A percentile compares a stretch with the other conserved stretches of the same genome.
phyloP scores from a whole-genome alignment of 2,888 invertebrate species.

The Lepidocyrtoides sp. region DNA sequence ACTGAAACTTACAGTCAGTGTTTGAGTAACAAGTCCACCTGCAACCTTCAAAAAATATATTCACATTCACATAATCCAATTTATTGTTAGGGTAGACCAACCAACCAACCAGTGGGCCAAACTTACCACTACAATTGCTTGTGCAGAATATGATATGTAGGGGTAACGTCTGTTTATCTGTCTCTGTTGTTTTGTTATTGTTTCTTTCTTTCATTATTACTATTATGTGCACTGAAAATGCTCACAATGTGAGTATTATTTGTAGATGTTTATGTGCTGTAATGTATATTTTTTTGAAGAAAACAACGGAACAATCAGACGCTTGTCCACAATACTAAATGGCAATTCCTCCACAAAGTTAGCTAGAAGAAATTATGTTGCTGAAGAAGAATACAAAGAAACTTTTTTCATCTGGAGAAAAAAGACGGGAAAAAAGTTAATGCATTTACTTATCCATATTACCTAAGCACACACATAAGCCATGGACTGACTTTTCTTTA shows the following conservation, averaged over 20 bases:
- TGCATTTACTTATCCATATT: constrained; percentile 26
- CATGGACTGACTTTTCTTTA: background rate
- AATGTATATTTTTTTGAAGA: background rate
- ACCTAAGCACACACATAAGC: background rate
- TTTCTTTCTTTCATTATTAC: background rate
- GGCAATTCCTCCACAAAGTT: constrained; percentile 57
- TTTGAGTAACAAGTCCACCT: constrained; percentile 47
- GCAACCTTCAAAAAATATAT: constrained; percentile 11
- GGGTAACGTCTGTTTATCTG: background rate
- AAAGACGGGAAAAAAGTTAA: constrained; percentile 1
- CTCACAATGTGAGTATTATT: background rate
- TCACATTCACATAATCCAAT: constrained; percentile 15
- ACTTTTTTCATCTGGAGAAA: constrained; percentile 65
- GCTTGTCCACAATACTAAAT: constrained; percentile 48
- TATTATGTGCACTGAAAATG: background rate
- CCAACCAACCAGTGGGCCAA: constrained; percentile 52
- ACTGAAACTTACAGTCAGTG: background rate
- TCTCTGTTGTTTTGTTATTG: background rate
- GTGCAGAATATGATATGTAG: background rate
- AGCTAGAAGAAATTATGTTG: constrained; percentile 47
- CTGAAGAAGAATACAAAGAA: constrained; percentile 24
- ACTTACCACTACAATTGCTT: background rate
- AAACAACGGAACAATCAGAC: constrained; percentile 10
- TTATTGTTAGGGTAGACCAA: constrained; percentile 34
- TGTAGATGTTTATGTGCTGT: background rate